Conservation (phyloP, 2,888 invertebrate species). For the Chrysomela aeneicollis region DNA sequence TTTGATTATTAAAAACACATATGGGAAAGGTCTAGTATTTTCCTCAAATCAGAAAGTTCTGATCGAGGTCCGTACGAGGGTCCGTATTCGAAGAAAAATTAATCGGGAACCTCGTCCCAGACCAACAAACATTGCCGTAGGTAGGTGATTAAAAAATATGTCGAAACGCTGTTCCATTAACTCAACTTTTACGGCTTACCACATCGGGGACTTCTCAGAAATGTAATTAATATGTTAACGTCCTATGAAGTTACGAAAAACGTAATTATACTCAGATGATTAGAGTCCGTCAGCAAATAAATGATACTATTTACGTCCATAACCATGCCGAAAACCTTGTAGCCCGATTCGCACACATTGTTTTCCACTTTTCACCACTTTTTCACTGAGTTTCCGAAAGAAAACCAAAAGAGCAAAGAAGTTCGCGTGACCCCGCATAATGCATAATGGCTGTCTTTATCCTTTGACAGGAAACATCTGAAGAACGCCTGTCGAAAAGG, state of each 20-base stretch:
- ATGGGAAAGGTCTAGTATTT: background rate
- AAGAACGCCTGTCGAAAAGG: background rate
- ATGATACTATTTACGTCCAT: background rate
- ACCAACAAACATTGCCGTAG: too few relatives aligned
- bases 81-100: too few relatives aligned
- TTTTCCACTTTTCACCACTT: background rate
- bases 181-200: background rate
- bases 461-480: background rate
- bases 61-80: too few relatives aligned
- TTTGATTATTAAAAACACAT: too few relatives aligned
- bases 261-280: background rate
- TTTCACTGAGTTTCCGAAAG: background rate
- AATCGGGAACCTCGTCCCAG: too few relatives aligned
- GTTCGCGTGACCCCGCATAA: background rate
- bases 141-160: background rate
- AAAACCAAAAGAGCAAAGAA: background rate
- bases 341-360: background rate
- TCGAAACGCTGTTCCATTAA: background rate
- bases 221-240: background rate
- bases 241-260: background rate
- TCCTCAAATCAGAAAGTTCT: too few relatives aligned
- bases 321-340: too few relatives aligned
- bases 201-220: background rate
- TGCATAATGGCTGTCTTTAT: too few relatives aligned
- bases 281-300: background rate